Percentiles rank a stretch among this genome's conserved stretches.
Conservation (phyloP, 2,797 vertebrate species). For the Pagetopsis macropterus region DNA sequence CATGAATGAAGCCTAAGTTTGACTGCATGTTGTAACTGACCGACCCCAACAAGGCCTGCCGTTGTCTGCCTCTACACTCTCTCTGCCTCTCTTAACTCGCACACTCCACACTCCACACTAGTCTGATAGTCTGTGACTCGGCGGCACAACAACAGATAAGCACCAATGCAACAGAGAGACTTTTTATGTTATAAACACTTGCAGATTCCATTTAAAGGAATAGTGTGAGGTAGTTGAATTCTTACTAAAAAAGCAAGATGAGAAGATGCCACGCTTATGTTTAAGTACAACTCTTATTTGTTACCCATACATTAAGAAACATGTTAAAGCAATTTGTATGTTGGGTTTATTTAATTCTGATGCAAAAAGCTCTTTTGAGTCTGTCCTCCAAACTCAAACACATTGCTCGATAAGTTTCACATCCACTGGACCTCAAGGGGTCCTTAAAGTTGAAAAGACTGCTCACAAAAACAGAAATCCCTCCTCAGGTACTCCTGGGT, state of each 20-base stretch:
- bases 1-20: constrained; percentile 78
- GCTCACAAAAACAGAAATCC: not conserved
- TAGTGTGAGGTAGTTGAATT: too few species aligned
- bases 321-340: not conserved
- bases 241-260: too few species aligned
- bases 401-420: not conserved
- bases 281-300: not conserved
- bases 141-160: constrained; percentile 48
- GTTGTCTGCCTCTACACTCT: constrained; percentile 59
- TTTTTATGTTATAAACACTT: not conserved
- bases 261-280: not conserved
- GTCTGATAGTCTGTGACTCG: constrained; percentile 32
- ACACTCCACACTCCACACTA: constrained; percentile 43
- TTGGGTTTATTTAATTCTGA: not conserved
- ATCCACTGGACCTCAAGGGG: not conserved
- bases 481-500: not conserved
- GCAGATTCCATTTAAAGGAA: not conserved
- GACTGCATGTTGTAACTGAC: constrained; percentile 60
- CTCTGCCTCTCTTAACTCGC: constrained; percentile 29
- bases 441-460: not conserved
- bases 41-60: constrained; percentile 68
- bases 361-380: not conserved
- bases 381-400: constrained; percentile 1
- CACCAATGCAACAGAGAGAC: constrained; percentile 7
- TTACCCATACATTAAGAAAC: not conserved